A percentile compares a stretch with the other conserved stretches of the same genome.
Evolutionary conservation across 2,113 vertebrate species (phyloP).

Genomic region (Laterallus jamaicensis): DNA sequence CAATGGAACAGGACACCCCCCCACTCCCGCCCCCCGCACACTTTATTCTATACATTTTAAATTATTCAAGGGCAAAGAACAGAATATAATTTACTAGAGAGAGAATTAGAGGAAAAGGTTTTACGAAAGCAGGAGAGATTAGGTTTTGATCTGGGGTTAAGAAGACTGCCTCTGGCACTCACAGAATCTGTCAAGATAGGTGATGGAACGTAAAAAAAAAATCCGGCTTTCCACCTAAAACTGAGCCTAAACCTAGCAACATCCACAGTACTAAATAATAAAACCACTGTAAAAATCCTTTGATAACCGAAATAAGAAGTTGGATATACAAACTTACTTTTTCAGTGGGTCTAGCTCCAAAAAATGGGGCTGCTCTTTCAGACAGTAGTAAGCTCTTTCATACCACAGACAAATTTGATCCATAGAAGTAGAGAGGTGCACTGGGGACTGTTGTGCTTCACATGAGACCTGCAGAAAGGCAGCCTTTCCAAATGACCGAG

Average conservation of each 20-base stretch:
- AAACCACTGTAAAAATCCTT: not conserved
- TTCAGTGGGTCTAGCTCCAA: not conserved
- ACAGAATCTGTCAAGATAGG: not conserved
- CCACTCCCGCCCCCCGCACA: not conserved
- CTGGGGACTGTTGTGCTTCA: not conserved
- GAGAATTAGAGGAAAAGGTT: slow-evolving; percentile 44
- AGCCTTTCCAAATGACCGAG: not conserved
- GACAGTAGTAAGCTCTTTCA: not conserved
- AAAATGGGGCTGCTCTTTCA: not conserved
- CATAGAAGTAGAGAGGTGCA: not conserved
- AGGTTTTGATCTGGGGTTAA: slow-evolving; percentile 65
- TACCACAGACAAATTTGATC: not conserved
- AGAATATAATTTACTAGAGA: slow-evolving; percentile 58
- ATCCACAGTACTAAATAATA: not conserved
- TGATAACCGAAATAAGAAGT: not conserved
- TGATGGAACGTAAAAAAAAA: not conserved
- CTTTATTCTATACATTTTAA: slow-evolving; percentile 54
- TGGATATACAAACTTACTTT: not conserved
- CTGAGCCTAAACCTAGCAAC: not conserved
- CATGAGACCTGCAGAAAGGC: fast-evolving
- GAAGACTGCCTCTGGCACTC: not conserved
- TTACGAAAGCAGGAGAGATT: slow-evolving; percentile 44
- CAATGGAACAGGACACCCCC: slow-evolving; percentile 5
- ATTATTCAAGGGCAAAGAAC: slow-evolving; percentile 68
- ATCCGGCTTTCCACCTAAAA: not conserved